phyloP scores from a whole-genome alignment of 2,797 vertebrate genomes.

The Phalanger gymnotis region DNA sequence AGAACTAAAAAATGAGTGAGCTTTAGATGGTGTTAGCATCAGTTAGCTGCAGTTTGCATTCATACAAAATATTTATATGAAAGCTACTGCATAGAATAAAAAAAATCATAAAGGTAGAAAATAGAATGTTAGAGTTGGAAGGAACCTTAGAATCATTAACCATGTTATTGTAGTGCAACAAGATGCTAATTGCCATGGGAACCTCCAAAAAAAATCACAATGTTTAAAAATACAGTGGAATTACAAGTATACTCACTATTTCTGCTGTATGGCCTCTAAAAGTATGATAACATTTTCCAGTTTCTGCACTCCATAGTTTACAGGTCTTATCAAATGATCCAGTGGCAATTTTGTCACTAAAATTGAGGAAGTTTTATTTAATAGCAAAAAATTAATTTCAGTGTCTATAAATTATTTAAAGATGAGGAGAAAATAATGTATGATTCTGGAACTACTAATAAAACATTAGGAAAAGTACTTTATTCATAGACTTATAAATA shows the following conservation, averaged over 20 bases:
- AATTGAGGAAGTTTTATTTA: slow-evolving; percentile 28
- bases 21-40: not conserved
- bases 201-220: not conserved
- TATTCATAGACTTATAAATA: slow-evolving; percentile 18
- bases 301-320: slow-evolving; percentile 94
- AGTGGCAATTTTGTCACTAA: slow-evolving; percentile 96
- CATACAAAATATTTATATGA: not conserved
- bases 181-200: not conserved
- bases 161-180: not conserved
- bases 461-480: not conserved
- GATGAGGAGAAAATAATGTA: not conserved
- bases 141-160: not conserved
- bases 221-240: slow-evolving; percentile 22
- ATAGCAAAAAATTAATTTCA: slow-evolving; percentile 4
- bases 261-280: slow-evolving; percentile 94
- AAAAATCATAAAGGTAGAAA: slow-evolving; percentile 11
- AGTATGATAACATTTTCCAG: slow-evolving; percentile 94
- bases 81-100: not conserved
- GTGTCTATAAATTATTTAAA: not conserved
- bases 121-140: not conserved
- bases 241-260: slow-evolving; percentile 89
- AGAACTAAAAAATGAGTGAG: slow-evolving; percentile 28
- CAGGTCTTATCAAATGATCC: slow-evolving; percentile 98
- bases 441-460: not conserved
- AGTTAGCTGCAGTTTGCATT: not conserved